These are phyloP conservation scores for Momotus momota DNA, from an alignment of 2,797 vertebrate genomes.

Conservation along the genomic window DNA sequence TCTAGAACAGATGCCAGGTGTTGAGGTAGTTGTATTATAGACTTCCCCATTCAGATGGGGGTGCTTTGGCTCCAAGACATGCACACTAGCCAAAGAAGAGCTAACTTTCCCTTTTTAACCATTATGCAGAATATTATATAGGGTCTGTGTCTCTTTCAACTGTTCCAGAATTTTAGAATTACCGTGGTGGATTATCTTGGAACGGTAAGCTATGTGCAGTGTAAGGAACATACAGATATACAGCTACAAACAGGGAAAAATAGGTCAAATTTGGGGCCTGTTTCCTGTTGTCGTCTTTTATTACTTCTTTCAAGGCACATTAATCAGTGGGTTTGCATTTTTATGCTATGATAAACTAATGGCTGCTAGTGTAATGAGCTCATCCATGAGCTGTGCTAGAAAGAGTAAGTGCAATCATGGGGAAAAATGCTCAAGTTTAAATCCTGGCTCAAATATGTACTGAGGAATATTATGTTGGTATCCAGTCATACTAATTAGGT, in stretches of 20 bases:
- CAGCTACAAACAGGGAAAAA: background rate
- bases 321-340: conserved; percentile 59
- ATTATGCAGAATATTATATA: accelerated
- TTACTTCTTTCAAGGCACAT: conserved; percentile 49
- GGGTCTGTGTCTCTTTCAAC: background rate
- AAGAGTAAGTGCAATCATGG: conserved; percentile 55
- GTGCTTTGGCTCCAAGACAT: background rate
- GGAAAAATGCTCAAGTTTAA: conserved; percentile 70
- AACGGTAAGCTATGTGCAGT: background rate
- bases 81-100: background rate
- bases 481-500: conserved; percentile 50
- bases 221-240: background rate
- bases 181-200: background rate
- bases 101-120: background rate
- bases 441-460: conserved; percentile 33
- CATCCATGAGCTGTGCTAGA: conserved; percentile 55
- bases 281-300: background rate
- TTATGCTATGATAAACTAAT: conserved; percentile 60
- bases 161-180: background rate
- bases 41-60: background rate
- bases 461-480: conserved; percentile 51
- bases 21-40: background rate
- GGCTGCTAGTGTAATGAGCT: conserved; percentile 58
- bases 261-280: background rate
- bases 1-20: background rate